Evolutionary conservation across 2,888 invertebrate species (phyloP).

Genomic region (Dascillus cervinus): DNA sequence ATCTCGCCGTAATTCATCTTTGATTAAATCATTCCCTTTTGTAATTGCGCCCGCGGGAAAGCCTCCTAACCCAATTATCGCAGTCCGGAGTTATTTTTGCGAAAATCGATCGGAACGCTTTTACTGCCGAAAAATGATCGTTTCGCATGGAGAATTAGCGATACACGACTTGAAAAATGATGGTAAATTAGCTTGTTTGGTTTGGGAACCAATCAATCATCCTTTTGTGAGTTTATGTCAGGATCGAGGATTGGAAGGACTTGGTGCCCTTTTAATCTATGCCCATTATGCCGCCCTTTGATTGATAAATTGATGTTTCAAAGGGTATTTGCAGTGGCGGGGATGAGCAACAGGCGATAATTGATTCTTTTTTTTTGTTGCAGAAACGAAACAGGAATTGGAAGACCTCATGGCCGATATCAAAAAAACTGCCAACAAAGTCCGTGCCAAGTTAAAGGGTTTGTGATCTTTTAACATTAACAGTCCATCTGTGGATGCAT

Average conservation of each 20-base stretch:
- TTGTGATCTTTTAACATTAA: constrained; percentile 35
- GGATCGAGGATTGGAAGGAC: neutral
- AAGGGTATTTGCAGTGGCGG: too few species aligned
- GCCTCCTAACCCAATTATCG: too few species aligned
- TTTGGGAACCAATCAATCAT: neutral
- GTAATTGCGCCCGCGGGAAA: too few species aligned
- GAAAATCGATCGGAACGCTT: too few species aligned
- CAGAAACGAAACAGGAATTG: constrained; percentile 99
- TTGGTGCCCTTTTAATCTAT: neutral
- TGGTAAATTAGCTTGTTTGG: neutral
- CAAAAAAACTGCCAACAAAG: constrained; percentile 99
- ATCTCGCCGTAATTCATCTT: too few species aligned
- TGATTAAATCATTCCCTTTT: too few species aligned
- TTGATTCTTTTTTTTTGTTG: constrained; percentile 38
- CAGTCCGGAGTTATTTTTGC: too few species aligned
- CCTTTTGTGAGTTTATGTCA: neutral
- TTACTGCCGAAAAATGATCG: too few species aligned
- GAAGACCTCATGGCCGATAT: constrained; percentile 99
- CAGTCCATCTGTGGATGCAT: too few species aligned
- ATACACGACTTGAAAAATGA: neutral
- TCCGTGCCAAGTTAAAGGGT: constrained; percentile 98
- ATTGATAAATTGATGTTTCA: too few species aligned
- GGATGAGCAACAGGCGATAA: neutral
- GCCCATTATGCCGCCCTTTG: too few species aligned
- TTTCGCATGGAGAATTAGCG: too few species aligned